Percentiles rank a stretch among this genome's conserved stretches.
Evolutionary conservation across 2,888 invertebrate genomes (phyloP).

Genomic region (Linnaemya vulpina): DNA sequence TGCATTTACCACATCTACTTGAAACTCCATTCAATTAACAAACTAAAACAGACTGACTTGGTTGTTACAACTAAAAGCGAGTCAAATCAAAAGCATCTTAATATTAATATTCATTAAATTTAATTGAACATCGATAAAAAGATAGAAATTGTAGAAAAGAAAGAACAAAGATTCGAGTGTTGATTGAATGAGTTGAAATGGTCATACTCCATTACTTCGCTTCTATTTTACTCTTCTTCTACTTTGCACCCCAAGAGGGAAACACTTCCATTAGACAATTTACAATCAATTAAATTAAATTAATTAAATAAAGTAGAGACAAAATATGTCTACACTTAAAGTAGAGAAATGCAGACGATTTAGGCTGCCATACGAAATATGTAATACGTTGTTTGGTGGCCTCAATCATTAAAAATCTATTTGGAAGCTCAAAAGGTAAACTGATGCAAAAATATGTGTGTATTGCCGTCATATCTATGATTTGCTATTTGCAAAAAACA

Average conservation of each 20-base stretch:
- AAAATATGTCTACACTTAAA: conserved; percentile 11
- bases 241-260: conserved; percentile 43
- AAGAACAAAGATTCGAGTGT: conserved; percentile 50
- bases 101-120: conserved; percentile 72
- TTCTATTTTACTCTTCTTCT: conserved; percentile 12
- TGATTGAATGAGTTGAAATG: conserved; percentile 54
- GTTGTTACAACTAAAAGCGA: conserved; percentile 35
- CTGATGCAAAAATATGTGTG: background rate
- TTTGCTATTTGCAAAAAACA: background rate
- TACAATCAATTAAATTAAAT: conserved; percentile 71
- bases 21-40: conserved; percentile 41
- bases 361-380: conserved; percentile 23
- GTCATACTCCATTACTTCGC: conserved; percentile 43
- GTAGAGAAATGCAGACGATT: conserved; percentile 37
- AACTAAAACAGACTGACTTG: conserved; percentile 35
- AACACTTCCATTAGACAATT: conserved; percentile 56
- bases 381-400: conserved; percentile 20
- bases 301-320: conserved; percentile 60
- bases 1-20: conserved; percentile 21
- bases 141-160: conserved; percentile 41
- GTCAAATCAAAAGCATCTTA: conserved; percentile 67
- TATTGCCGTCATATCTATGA: conserved; percentile 25
- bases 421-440: conserved; percentile 34
- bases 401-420: conserved; percentile 21
- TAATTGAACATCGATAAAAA: conserved; percentile 67